Conservation (phyloP, 2,888 invertebrate genomes). For the Macrophya alboannulata region DNA sequence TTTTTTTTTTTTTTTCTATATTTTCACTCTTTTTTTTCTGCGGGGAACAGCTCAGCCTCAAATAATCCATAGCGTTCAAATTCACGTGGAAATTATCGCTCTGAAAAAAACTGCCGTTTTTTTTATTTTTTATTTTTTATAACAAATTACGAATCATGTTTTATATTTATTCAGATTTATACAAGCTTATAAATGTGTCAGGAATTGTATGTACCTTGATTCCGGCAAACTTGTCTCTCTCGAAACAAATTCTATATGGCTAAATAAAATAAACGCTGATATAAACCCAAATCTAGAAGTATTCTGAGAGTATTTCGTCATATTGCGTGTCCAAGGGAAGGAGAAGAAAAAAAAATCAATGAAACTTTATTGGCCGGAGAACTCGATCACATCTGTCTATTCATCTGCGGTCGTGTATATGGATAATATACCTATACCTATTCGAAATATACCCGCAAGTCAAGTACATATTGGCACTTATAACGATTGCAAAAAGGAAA, state of each 20-base stretch:
- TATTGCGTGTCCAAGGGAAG: not conserved
- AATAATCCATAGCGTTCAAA: not conserved
- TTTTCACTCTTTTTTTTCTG: not conserved
- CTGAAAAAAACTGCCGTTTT: not conserved
- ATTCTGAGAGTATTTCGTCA: not conserved
- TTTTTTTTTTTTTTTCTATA: not conserved
- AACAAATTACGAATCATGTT: not conserved
- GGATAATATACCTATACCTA: not conserved
- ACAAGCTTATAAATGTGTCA: too few species aligned
- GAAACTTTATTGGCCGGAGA: not conserved
- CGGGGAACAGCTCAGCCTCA: not conserved
- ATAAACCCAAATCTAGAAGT: not conserved
- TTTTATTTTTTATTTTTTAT: not conserved
- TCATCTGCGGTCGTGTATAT: not conserved
- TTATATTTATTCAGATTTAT: not conserved
- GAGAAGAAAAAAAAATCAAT: not conserved
- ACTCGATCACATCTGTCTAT: not conserved
- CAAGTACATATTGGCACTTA: slow-evolving; percentile 7
- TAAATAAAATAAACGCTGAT: not conserved
- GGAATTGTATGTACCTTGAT: not conserved
- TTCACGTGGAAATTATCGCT: not conserved
- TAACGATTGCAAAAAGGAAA: not conserved
- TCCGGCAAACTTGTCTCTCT: not conserved
- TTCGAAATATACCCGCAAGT: not conserved
- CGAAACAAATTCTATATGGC: not conserved